Conservation (phyloP, 2,797 vertebrate genomes). For the Urocyon cinereoargenteus region DNA sequence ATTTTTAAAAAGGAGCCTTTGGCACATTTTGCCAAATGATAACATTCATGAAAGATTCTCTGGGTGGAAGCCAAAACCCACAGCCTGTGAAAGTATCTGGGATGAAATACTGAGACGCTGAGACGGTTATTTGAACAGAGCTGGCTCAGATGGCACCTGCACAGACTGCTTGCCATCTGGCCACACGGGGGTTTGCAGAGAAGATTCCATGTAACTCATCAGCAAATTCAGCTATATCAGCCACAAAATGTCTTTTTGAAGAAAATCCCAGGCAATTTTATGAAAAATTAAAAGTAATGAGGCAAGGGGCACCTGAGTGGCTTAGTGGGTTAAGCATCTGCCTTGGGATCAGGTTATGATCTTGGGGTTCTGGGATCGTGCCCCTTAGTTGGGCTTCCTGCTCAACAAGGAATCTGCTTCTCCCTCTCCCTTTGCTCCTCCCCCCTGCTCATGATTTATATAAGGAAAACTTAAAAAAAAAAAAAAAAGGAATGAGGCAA, state of each 20-base stretch:
- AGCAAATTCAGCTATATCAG: neutral
- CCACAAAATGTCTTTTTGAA: neutral
- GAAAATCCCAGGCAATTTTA: neutral
- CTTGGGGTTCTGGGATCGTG: neutral
- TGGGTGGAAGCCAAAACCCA: neutral
- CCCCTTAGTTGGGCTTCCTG: rapidly evolving
- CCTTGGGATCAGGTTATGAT: neutral
- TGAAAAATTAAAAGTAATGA: neutral
- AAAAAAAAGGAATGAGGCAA: neutral
- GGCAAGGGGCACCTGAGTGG: too few relatives aligned
- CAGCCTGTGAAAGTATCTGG: neutral
- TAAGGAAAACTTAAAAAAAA: neutral
- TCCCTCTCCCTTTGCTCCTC: neutral
- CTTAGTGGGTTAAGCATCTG: neutral
- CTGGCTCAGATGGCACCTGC: too few relatives aligned
- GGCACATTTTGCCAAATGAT: neutral
- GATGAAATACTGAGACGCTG: neutral
- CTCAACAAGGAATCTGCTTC: neutral
- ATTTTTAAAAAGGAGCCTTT: neutral
- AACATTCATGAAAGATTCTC: neutral
- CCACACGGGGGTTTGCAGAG: neutral
- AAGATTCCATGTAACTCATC: neutral
- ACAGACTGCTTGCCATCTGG: too few relatives aligned
- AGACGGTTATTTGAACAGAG: neutral
- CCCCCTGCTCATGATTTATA: neutral